Evolutionary conservation across 2,888 invertebrate genomes (phyloP).

Genomic region (Xestia sexstrigata): DNA sequence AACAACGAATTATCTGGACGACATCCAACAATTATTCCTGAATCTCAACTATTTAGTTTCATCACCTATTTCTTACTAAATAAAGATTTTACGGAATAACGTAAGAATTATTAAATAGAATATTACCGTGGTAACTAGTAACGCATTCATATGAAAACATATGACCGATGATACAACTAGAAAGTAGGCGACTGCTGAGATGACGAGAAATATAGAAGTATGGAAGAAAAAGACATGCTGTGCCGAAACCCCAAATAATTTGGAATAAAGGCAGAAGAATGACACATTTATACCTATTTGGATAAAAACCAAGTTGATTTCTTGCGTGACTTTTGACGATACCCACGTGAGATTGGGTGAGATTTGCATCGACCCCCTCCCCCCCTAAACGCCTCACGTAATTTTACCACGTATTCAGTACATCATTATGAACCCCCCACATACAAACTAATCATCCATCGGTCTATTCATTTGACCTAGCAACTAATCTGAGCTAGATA

Average conservation of each 20-base stretch:
- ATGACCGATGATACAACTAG: not conserved
- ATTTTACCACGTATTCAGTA: too few species aligned
- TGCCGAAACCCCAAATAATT: not conserved
- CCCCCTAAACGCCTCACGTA: too few species aligned
- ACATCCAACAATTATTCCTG: conserved; percentile 18
- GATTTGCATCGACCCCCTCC: too few species aligned
- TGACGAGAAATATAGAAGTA: not conserved
- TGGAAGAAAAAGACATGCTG: not conserved
- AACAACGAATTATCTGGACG: conserved; percentile 34
- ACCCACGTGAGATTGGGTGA: too few species aligned
- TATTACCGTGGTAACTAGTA: not conserved
- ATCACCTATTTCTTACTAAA: conserved; percentile 21
- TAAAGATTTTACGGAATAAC: not conserved
- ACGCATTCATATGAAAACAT: not conserved
- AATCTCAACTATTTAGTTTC: not conserved
- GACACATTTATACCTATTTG: too few species aligned
- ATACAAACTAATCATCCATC: too few species aligned
- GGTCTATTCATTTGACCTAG: too few species aligned
- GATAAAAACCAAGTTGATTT: too few species aligned
- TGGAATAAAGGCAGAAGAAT: not conserved
- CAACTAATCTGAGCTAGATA: too few species aligned
- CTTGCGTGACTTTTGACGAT: too few species aligned
- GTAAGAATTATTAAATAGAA: not conserved
- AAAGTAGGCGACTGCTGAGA: not conserved
- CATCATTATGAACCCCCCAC: too few species aligned